Conservation (phyloP, 2,888 invertebrate genomes). For the Prosapia bicincta region DNA sequence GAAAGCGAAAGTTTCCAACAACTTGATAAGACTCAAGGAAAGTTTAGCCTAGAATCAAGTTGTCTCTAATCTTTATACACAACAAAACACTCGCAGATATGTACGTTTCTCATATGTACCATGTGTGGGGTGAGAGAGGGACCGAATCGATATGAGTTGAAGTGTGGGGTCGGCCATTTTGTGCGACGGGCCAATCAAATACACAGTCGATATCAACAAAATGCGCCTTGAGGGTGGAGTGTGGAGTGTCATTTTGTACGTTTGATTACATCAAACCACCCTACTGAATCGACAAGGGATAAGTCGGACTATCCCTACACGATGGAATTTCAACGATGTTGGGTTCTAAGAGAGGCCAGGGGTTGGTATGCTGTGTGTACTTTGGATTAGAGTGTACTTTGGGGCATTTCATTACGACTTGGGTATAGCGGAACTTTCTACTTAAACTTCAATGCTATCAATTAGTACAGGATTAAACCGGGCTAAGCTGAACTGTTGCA, state of each 20-base stretch:
- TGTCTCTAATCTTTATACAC: neutral
- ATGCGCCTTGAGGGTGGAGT: slow-evolving; percentile 11
- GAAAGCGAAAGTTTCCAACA: no score
- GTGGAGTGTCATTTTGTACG: slow-evolving; percentile 18
- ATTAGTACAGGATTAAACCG: no score
- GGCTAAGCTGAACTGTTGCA: no score
- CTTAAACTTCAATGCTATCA: no score
- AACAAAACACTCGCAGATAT: neutral
- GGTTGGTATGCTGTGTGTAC: no score
- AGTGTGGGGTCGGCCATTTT: slow-evolving; percentile 22
- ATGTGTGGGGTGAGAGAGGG: neutral
- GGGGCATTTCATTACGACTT: no score
- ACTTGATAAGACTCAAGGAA: neutral
- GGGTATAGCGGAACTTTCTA: no score
- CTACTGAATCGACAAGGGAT: slow-evolving; percentile 2
- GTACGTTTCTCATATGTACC: neutral
- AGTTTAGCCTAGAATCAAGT: neutral
- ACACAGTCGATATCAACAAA: slow-evolving; percentile 23
- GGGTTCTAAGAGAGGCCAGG: neutral
- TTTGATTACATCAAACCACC: slow-evolving; percentile 13
- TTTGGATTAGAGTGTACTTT: no score
- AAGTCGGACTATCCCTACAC: neutral
- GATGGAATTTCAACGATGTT: slow-evolving; percentile 2
- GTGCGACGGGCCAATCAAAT: slow-evolving; percentile 20
- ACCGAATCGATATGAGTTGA: slow-evolving; percentile 12